Evolutionary conservation across 2,113 vertebrate species (phyloP).

Genomic region (Gymnocephalus cernua): DNA sequence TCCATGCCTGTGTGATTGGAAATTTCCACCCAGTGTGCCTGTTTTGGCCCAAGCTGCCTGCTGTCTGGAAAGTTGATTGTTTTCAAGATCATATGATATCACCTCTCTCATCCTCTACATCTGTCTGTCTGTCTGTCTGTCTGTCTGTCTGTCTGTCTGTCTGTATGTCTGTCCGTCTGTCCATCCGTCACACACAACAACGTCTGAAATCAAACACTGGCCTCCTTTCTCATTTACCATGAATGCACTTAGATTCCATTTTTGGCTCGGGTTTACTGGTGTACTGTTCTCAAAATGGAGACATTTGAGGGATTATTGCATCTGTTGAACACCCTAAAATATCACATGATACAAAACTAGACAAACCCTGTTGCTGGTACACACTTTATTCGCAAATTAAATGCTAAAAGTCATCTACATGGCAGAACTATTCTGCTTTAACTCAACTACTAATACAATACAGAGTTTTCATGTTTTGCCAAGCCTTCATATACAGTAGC

Average conservation of each 20-base stretch:
- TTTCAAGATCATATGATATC: conserved; percentile 65
- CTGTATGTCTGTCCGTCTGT: conserved; percentile 1
- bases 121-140: conserved; percentile 20
- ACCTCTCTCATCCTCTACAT: conserved; percentile 29
- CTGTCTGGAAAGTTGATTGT: conserved; percentile 66
- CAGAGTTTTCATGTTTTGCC: conserved; percentile 11
- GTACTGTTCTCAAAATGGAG: conserved; percentile 1
- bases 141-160: conserved; percentile 18
- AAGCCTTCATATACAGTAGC: neutral
- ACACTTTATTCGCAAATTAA: conserved; percentile 2
- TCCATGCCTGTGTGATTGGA: conserved; percentile 63
- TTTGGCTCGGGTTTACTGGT: conserved; percentile 2
- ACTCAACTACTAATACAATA: neutral
- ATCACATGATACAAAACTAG: conserved; percentile 17
- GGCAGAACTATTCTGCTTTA: neutral
- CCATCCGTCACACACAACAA: neutral
- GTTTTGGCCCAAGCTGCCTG: conserved; percentile 48
- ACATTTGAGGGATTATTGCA: neutral
- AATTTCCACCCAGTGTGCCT: conserved; percentile 66
- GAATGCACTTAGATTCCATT: conserved; percentile 13
- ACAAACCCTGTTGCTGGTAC: neutral
- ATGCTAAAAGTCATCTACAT: neutral
- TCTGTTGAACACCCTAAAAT: neutral
- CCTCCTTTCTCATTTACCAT: conserved; percentile 16
- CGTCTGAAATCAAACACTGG: conserved; percentile 37